These are phyloP conservation scores for Bujurquina vittata DNA, from an alignment of 2,113 vertebrate genomes.

Conservation along the genomic window DNA sequence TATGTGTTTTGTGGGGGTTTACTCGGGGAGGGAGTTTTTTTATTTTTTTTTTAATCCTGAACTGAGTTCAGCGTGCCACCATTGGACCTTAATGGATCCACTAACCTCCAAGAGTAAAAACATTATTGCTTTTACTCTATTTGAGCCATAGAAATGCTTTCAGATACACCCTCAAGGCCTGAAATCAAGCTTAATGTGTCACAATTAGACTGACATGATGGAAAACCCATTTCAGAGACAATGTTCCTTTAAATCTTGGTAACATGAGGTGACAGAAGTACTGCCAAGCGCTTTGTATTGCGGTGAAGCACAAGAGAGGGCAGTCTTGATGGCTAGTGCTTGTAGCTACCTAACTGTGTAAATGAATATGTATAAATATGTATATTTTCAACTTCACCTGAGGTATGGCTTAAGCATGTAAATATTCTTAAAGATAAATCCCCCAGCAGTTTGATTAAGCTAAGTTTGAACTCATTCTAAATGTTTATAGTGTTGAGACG, in stretches of 20 bases:
- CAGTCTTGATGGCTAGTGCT: background rate
- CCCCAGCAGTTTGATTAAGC: constrained; percentile 12
- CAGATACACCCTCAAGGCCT: constrained; percentile 12
- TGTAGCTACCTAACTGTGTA: background rate
- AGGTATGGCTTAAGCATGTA: background rate
- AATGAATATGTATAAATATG: background rate
- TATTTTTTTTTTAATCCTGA: background rate
- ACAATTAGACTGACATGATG: constrained; percentile 32
- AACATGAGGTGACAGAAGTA: constrained; percentile 15
- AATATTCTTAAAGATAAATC: constrained; percentile 16
- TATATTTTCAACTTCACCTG: background rate
- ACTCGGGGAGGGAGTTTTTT: constrained; percentile 11
- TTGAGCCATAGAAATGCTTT: constrained; percentile 27
- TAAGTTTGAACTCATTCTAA: constrained; percentile 4
- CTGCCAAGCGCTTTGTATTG: constrained; percentile 25
- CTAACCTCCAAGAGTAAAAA: constrained; percentile 31
- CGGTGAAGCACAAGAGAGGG: background rate
- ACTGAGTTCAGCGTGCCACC: constrained; percentile 30
- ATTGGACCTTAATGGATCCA: constrained; percentile 22
- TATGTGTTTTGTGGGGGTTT: too few species aligned
- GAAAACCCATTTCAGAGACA: constrained; percentile 40
- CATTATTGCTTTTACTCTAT: constrained; percentile 37
- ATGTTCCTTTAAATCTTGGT: constrained; percentile 30
- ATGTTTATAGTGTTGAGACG: constrained; percentile 46
- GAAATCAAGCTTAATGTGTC: constrained; percentile 29